Evolutionary conservation across 1,140 invertebrate genomes (phyloP).

Genomic region (Protaetia brevitarsis): DNA sequence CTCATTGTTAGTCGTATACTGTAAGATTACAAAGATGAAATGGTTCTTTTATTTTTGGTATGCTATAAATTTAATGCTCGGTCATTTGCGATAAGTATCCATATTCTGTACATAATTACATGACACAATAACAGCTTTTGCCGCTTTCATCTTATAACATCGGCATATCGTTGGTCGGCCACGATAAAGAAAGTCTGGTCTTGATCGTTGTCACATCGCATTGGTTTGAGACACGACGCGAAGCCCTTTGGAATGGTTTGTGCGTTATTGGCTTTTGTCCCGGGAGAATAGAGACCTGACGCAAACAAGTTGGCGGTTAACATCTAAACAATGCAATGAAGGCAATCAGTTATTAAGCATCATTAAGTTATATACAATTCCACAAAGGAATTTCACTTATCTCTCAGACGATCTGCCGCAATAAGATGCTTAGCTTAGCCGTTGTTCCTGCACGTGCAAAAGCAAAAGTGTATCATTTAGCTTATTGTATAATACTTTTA

Average conservation of each 20-base stretch:
- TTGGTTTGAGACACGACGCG: neutral
- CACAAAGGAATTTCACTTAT: conserved; percentile 7
- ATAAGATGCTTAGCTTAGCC: conserved; percentile 3
- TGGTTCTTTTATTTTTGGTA: too few relatives aligned
- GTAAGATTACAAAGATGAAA: neutral
- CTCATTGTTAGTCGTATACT: neutral
- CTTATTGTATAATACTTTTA: too few relatives aligned
- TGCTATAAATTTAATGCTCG: conserved; percentile 11
- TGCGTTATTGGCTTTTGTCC: neutral
- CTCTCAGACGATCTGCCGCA: neutral
- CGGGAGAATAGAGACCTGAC: neutral
- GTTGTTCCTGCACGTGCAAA: neutral
- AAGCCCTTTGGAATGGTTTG: too few relatives aligned
- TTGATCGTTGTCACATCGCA: neutral
- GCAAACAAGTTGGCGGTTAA: neutral
- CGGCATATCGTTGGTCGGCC: neutral
- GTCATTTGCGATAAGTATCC: conserved; percentile 17
- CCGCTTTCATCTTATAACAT: neutral
- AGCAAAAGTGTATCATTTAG: too few relatives aligned
- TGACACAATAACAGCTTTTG: conserved; percentile 5
- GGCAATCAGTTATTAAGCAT: neutral
- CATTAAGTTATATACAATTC: conserved; percentile 14
- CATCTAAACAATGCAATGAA: neutral
- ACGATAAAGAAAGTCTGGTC: neutral
- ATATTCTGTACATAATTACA: neutral